A percentile compares a stretch with the other conserved stretches of the same genome.
These are phyloP conservation scores for Carposina sasakii DNA, from an alignment of 1,140 invertebrate genomes.

Conservation along the genomic window DNA sequence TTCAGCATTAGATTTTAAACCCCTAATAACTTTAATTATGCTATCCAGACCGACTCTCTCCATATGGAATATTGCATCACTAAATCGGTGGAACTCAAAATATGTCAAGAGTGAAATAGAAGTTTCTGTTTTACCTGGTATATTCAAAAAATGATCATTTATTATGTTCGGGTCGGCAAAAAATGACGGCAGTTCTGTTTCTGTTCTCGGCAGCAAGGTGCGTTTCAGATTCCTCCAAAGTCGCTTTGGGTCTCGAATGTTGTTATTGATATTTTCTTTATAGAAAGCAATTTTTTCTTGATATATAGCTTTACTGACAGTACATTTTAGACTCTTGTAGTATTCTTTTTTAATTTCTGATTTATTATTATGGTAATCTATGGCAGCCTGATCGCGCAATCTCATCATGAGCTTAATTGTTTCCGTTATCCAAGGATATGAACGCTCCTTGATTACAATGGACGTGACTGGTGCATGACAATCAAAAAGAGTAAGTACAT, in stretches of 20 bases:
- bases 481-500: not conserved
- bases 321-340: not conserved
- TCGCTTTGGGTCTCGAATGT: not conserved
- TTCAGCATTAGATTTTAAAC: too few species aligned
- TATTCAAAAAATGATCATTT: slow-evolving; percentile 1
- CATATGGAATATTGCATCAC: not conserved
- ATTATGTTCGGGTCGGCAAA: not conserved
- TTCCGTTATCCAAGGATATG: not conserved
- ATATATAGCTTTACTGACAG: not conserved
- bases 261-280: not conserved
- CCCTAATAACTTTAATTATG: too few species aligned
- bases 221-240: not conserved
- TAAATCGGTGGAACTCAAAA: not conserved
- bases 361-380: not conserved
- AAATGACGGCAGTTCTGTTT: not conserved
- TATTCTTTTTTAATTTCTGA: not conserved
- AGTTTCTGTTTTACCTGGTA: not conserved
- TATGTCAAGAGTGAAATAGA: not conserved
- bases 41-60: not conserved
- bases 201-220: not conserved
- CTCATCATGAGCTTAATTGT: not conserved
- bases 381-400: not conserved
- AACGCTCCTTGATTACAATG: not conserved
- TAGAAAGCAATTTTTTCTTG: not conserved
- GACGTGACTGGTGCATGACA: not conserved